Percentiles rank a stretch among this genome's conserved stretches.
phyloP scores from a whole-genome alignment of 2,888 invertebrate genomes.

The Brachylomia viminalis region DNA sequence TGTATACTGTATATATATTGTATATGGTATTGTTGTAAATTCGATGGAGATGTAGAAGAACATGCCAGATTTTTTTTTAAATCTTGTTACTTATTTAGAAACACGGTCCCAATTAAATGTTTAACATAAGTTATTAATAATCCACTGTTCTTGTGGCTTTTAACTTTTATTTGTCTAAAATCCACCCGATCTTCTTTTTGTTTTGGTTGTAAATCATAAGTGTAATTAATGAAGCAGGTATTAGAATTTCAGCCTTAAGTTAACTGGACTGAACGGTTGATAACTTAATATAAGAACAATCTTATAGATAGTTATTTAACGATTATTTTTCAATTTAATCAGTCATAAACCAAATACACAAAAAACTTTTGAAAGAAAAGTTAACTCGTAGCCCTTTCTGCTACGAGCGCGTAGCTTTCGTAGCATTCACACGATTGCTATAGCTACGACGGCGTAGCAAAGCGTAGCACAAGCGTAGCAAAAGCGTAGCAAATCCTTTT shows the following conservation, averaged over 20 bases:
- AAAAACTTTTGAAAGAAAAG: background rate
- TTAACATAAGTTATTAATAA: background rate
- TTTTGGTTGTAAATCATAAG: too few species aligned
- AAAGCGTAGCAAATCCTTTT: slow-evolving; percentile 13
- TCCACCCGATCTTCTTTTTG: too few species aligned
- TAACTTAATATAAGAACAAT: too few species aligned
- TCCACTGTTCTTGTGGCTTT: background rate
- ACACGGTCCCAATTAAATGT: background rate
- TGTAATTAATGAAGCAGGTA: too few species aligned
- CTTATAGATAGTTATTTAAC: background rate
- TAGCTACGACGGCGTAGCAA: slow-evolving; percentile 51
- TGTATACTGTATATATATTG: too few species aligned
- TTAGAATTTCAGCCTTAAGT: too few species aligned
- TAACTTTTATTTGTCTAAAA: background rate
- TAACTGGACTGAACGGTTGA: too few species aligned
- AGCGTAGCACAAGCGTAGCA: slow-evolving; percentile 45
- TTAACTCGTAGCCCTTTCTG: background rate
- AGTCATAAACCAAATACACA: background rate
- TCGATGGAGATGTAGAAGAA: background rate
- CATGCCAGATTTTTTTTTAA: background rate
- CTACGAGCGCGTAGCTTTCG: slow-evolving; percentile 31
- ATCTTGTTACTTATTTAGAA: background rate
- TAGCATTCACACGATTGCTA: slow-evolving; percentile 12
- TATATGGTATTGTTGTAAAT: too few species aligned
- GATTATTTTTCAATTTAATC: background rate